These are phyloP conservation scores for Agrotis ipsilon DNA, from an alignment of 2,888 invertebrate genomes.

Conservation along the genomic window DNA sequence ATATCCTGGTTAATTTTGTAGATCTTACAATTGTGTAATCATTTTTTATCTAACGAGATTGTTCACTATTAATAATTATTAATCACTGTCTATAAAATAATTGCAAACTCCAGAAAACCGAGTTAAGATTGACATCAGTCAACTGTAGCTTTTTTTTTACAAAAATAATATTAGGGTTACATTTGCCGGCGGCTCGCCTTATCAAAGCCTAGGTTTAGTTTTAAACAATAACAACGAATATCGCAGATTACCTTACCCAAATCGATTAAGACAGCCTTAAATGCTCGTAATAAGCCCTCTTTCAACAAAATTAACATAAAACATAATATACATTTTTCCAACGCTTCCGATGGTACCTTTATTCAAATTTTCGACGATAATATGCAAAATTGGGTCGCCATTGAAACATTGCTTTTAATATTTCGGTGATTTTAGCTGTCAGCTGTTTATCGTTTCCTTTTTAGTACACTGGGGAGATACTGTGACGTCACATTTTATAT, in stretches of 20 bases:
- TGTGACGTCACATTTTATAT: neutral
- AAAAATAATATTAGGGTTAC: no score
- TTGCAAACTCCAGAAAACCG: no score
- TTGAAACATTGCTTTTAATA: conserved; percentile 66
- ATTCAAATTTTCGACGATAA: conserved; percentile 64
- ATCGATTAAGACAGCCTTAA: conserved; percentile 10
- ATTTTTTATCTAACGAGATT: neutral
- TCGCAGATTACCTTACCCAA: neutral
- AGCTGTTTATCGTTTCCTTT: conserved; percentile 30
- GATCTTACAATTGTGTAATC: neutral
- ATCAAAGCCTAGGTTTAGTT: no score
- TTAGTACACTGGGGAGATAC: conserved; percentile 3
- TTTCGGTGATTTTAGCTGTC: conserved; percentile 42
- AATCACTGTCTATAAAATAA: no score
- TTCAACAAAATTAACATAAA: conserved; percentile 51
- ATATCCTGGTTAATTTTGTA: neutral
- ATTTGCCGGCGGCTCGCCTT: no score
- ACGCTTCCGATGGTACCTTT: conserved; percentile 61
- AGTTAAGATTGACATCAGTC: no score
- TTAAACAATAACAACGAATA: neutral
- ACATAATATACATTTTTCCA: conserved; percentile 61
- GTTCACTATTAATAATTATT: neutral
- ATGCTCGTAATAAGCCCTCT: conserved; percentile 41
- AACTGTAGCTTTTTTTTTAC: neutral
- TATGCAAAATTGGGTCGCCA: conserved; percentile 63